These are phyloP conservation scores for Lasius fuliginosus DNA, from an alignment of 2,888 invertebrate genomes.

Conservation along the genomic window DNA sequence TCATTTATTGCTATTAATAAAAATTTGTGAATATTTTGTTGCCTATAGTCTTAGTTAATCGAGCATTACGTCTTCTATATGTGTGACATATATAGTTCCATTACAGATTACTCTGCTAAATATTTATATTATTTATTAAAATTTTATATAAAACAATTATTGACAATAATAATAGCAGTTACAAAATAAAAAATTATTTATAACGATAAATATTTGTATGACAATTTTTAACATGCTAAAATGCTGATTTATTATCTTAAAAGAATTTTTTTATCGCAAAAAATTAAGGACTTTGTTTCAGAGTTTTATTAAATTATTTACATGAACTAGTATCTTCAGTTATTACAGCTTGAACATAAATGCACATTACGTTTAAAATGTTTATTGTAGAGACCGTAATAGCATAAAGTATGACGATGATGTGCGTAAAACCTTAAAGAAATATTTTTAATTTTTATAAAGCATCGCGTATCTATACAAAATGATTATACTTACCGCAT, in stretches of 20 bases:
- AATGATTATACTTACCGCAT: constrained; percentile 12
- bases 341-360: not conserved
- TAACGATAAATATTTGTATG: not conserved
- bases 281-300: not conserved
- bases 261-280: not conserved
- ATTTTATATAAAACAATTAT: not conserved
- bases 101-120: no score
- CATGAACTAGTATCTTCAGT: not conserved
- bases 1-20: not conserved
- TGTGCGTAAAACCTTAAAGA: constrained; percentile 30
- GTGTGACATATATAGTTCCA: not conserved
- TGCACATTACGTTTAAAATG: not conserved
- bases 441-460: not conserved
- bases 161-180: not conserved
- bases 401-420: constrained; percentile 41
- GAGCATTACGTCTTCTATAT: no score
- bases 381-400: constrained; percentile 21
- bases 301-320: not conserved
- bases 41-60: no score
- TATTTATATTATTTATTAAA: not conserved
- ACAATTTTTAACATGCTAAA: not conserved
- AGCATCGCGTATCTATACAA: not conserved
- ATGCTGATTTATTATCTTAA: not conserved
- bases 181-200: not conserved
- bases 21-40: not conserved